These are phyloP conservation scores for Sebastes melanostomus DNA, from an alignment of 2,797 vertebrate species.

Conservation along the genomic window DNA sequence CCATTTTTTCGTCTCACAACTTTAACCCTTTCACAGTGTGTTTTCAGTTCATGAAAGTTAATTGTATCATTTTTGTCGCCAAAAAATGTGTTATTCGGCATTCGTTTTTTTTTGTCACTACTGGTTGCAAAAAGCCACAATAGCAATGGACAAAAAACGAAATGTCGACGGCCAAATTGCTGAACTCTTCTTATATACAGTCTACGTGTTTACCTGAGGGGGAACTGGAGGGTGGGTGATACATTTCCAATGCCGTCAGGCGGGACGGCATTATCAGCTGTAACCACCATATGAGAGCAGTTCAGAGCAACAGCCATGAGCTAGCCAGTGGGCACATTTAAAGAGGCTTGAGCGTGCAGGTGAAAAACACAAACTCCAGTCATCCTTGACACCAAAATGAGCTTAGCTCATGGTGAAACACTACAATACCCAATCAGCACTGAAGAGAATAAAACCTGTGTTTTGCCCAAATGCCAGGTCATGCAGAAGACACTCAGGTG, in stretches of 20 bases:
- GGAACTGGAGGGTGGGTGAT: not conserved
- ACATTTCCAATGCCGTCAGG: not conserved
- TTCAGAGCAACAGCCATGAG: not conserved
- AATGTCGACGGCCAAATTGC: no score
- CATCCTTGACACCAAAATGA: not conserved
- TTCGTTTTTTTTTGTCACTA: no score
- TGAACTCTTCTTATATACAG: no score
- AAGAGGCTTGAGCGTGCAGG: not conserved
- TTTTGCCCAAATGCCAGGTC: not conserved
- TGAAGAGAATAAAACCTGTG: not conserved
- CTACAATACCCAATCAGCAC: not conserved
- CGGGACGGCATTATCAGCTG: no score
- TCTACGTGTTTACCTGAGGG: not conserved
- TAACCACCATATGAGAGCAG: no score
- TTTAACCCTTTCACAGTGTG: no score
- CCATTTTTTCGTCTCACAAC: no score
- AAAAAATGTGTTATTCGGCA: no score
- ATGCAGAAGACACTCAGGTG: not conserved
- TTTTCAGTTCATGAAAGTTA: no score
- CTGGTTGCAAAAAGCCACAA: no score
- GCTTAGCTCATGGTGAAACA: not conserved
- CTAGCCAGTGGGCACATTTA: not conserved
- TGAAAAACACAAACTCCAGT: not conserved
- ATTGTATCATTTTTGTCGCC: no score
- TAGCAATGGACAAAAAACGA: no score